A percentile compares a stretch with the other conserved stretches of the same genome.
Evolutionary conservation across 2,888 invertebrate species (phyloP).

Genomic region (Thera obeliscata): DNA sequence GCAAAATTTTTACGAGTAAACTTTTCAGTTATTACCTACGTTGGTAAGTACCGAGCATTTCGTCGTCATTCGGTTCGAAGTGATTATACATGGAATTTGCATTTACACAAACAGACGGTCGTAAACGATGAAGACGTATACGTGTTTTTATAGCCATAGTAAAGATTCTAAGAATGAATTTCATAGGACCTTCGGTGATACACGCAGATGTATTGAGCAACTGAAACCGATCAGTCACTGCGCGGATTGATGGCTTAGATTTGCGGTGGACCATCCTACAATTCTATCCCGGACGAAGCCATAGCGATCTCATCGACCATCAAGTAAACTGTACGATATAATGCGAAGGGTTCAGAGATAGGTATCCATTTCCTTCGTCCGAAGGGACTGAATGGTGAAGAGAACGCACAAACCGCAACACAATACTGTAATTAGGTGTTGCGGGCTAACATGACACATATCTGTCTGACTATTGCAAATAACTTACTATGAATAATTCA

Average conservation of each 20-base stretch:
- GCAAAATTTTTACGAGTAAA: constrained; percentile 71
- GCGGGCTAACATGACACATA: constrained; percentile 47
- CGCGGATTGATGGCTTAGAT: constrained; percentile 27
- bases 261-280: constrained; percentile 25
- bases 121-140: constrained; percentile 53
- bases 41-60: constrained; percentile 30
- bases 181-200: constrained; percentile 17
- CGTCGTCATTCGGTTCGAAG: constrained; percentile 52
- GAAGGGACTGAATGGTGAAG: constrained; percentile 36
- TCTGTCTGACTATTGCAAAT: constrained; percentile 47
- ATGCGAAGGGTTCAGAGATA: constrained; percentile 37
- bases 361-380: constrained; percentile 40
- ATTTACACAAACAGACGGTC: constrained; percentile 60
- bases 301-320: constrained; percentile 27
- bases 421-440: constrained; percentile 51
- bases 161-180: constrained; percentile 49
- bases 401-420: constrained; percentile 41
- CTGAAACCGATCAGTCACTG: constrained; percentile 20
- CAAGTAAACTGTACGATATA: constrained; percentile 23
- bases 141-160: constrained; percentile 50
- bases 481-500: constrained; percentile 50
- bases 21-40: constrained; percentile 63
- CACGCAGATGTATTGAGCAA: constrained; percentile 8
- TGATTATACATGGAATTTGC: constrained; percentile 66
- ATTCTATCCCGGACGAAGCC: constrained; percentile 16